Evolutionary conservation across 1,140 invertebrate species (phyloP).

Genomic region (Plutomurus gul): DNA sequence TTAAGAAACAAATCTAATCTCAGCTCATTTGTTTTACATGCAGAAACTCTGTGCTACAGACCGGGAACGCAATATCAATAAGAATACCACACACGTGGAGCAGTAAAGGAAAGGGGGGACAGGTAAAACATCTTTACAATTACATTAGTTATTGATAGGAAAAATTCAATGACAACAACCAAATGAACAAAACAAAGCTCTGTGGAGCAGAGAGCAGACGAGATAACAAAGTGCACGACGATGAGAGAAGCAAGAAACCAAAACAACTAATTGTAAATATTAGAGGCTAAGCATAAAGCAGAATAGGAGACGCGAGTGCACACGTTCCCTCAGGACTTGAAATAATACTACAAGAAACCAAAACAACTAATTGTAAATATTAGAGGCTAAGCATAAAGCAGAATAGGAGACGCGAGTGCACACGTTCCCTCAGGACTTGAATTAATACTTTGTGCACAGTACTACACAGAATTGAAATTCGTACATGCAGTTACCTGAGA

Average conservation of each 20-base stretch:
- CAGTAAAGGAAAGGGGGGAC: too few species aligned
- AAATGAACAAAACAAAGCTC: too few species aligned
- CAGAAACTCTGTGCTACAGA: too few species aligned
- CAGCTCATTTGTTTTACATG: too few species aligned
- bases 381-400: not conserved
- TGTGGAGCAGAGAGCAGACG: too few species aligned
- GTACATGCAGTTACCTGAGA: too few species aligned
- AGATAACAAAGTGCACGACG: not conserved
- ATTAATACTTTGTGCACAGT: too few species aligned
- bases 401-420: not conserved
- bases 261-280: not conserved
- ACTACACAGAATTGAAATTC: too few species aligned
- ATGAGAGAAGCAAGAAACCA: not conserved
- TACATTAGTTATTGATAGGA: not conserved
- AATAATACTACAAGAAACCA: not conserved
- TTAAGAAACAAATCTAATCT: too few species aligned
- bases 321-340: constrained; percentile 2
- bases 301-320: not conserved
- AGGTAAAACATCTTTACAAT: not conserved
- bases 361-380: not conserved
- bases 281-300: not conserved
- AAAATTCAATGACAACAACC: not conserved
- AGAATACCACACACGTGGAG: not conserved
- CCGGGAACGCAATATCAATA: too few species aligned
- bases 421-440: constrained; percentile 2